Evolutionary conservation across 2,797 vertebrate species (phyloP).

Genomic region (Oreochromis mossambicus): DNA sequence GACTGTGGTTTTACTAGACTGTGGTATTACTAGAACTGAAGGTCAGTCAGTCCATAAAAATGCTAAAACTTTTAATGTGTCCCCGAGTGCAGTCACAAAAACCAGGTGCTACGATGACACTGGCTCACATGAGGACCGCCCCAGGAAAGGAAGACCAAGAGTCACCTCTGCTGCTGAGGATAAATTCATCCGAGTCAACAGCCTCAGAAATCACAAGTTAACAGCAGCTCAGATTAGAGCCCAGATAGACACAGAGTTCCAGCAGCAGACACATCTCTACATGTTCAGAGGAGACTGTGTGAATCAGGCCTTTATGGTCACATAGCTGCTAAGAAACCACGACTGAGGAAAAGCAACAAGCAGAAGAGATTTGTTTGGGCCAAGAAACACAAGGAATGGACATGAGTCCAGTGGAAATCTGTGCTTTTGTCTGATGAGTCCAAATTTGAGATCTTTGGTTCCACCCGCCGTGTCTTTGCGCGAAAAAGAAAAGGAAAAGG

Average conservation of each 20-base stretch:
- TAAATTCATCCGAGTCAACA: not conserved
- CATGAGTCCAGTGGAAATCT: not conserved
- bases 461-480: not conserved
- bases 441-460: not conserved
- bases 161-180: not conserved
- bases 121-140: not conserved
- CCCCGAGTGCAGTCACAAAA: not conserved
- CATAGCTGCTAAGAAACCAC: accelerated
- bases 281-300: not conserved
- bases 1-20: no score
- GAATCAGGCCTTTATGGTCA: not conserved
- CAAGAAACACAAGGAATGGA: accelerated
- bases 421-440: not conserved
- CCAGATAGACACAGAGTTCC: not conserved
- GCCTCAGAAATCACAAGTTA: not conserved
- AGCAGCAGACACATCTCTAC: not conserved
- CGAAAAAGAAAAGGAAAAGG: not conserved
- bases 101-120: not conserved
- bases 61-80: not conserved
- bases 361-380: not conserved
- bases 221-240: not conserved
- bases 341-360: not conserved
- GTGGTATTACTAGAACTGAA: no score
- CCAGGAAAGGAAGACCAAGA: not conserved
- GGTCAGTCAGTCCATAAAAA: not conserved